Evolutionary conservation across 1,140 invertebrate genomes (phyloP).

Genomic region (Zaprionus inermis): DNA sequence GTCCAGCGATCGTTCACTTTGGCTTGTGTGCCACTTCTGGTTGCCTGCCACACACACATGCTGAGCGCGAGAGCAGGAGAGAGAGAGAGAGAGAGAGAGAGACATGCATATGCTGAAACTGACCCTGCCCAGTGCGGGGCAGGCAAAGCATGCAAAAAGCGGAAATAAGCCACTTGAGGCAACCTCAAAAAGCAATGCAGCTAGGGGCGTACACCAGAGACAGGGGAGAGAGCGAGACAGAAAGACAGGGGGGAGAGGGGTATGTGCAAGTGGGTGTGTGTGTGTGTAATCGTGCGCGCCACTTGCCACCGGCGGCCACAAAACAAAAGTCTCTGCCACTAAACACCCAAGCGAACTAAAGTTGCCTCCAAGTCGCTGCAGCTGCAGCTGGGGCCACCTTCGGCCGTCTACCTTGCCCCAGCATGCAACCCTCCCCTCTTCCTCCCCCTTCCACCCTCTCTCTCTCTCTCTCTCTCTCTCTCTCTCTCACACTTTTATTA

Average conservation of each 20-base stretch:
- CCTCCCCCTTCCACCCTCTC: too few species aligned
- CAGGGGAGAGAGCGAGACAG: background rate
- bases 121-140: conserved; percentile 39
- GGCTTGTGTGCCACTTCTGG: conserved; percentile 68
- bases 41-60: conserved; percentile 45
- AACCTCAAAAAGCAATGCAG: conserved; percentile 64
- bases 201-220: background rate
- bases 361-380: conserved; percentile 19
- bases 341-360: conserved; percentile 48
- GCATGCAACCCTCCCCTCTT: background rate
- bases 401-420: background rate
- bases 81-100: background rate
- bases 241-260: background rate
- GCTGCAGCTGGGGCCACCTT: conserved; percentile 12
- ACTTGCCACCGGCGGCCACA: conserved; percentile 56
- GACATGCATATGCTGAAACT: conserved; percentile 46
- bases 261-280: background rate
- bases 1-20: conserved; percentile 59
- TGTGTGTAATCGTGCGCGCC: conserved; percentile 69
- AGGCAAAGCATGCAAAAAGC: conserved; percentile 62
- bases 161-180: conserved; percentile 80
- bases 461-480: background rate
- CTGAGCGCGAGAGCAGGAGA: background rate
- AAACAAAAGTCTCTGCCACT: conserved; percentile 7
- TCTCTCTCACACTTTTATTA: conserved; percentile 31